phyloP scores from a whole-genome alignment of 2,888 invertebrate species.

The Chaetoderma sp. region DNA sequence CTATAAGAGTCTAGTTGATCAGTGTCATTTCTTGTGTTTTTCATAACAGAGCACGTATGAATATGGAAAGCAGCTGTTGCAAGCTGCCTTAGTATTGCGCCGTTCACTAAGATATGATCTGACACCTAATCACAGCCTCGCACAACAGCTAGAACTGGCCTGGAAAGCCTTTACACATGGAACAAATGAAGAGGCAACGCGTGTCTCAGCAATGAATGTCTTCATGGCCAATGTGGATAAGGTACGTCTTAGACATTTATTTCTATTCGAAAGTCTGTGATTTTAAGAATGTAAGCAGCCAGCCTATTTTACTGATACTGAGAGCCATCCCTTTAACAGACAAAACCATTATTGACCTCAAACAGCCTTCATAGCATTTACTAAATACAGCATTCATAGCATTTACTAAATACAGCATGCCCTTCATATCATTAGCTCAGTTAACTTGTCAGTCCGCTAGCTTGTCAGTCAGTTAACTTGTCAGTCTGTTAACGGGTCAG shows the following conservation, averaged over 20 bases:
- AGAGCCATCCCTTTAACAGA: not conserved
- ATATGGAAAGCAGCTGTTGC: constrained; percentile 83
- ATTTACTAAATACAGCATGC: too few species aligned
- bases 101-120: constrained; percentile 76
- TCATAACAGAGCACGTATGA: constrained; percentile 80
- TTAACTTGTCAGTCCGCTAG: too few species aligned
- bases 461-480: too few species aligned
- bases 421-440: too few species aligned
- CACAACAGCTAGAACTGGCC: constrained; percentile 75
- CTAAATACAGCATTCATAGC: too few species aligned
- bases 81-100: constrained; percentile 80
- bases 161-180: constrained; percentile 80
- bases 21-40: not conserved
- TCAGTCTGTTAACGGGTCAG: too few species aligned
- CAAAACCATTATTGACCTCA: too few species aligned
- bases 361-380: too few species aligned
- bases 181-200: constrained; percentile 82
- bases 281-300: not conserved
- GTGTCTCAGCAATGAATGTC: constrained; percentile 81
- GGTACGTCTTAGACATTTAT: constrained; percentile 49
- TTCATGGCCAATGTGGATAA: constrained; percentile 78
- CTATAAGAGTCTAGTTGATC: too few species aligned
- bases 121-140: constrained; percentile 74
- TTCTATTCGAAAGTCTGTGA: not conserved
- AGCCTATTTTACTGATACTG: not conserved